Percentiles rank a stretch among this genome's conserved stretches.
Conservation (phyloP, 2,113 vertebrate genomes). For the Pantherophis guttatus region DNA sequence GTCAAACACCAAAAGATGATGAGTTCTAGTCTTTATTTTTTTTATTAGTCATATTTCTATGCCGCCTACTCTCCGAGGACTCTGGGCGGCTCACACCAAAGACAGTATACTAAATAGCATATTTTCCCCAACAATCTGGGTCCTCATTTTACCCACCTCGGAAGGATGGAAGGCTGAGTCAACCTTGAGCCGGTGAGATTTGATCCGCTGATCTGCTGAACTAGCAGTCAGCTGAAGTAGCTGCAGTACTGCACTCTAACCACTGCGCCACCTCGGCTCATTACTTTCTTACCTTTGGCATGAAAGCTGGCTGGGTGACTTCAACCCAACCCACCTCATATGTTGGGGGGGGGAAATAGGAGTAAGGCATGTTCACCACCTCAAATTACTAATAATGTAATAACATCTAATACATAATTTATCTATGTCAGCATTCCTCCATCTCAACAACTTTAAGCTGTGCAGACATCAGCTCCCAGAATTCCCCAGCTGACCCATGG, state of each 20-base stretch:
- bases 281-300: neutral
- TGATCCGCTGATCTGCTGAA: no score
- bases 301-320: neutral
- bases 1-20: neutral
- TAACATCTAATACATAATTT: neutral
- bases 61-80: no score
- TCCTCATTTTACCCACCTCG: no score
- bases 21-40: neutral
- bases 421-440: neutral
- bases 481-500: constrained; percentile 16
- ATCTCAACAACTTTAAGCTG: neutral
- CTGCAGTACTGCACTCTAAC: no score
- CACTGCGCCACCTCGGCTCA: no score
- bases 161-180: no score
- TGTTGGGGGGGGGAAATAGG: neutral
- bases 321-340: neutral
- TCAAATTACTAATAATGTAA: neutral
- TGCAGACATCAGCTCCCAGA: neutral
- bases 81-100: no score
- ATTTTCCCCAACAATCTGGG: no score
- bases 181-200: no score
- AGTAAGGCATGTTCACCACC: neutral
- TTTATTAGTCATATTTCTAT: no score
- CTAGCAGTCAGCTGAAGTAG: no score
- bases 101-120: no score